A percentile compares a stretch with the other conserved stretches of the same genome.
These are phyloP conservation scores for Apoderus coryli DNA, from an alignment of 2,888 invertebrate genomes.

Conservation along the genomic window DNA sequence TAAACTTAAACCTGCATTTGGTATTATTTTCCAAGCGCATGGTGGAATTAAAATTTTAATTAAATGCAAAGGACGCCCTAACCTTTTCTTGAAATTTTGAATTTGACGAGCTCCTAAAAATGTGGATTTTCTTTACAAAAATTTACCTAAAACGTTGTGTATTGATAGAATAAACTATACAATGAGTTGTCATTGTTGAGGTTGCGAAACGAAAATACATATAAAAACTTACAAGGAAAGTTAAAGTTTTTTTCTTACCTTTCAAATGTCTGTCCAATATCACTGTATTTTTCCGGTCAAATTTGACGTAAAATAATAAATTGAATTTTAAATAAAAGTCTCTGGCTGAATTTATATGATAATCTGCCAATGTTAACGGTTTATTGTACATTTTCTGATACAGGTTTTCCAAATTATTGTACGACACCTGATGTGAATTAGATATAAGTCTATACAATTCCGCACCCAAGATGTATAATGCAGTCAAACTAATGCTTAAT, in stretches of 20 bases:
- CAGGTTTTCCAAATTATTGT: slow-evolving; percentile 23
- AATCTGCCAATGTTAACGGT: slow-evolving; percentile 24
- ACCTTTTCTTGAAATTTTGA: too few species aligned
- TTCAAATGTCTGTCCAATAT: slow-evolving; percentile 36
- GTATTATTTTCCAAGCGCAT: too few species aligned
- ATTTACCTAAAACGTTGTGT: too few species aligned
- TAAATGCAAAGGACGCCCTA: too few species aligned
- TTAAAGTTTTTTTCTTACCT: too few species aligned
- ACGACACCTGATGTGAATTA: slow-evolving; percentile 25
- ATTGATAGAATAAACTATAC: slow-evolving; percentile 18
- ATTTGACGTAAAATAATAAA: slow-evolving; percentile 27
- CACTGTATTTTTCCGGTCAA: slow-evolving; percentile 31
- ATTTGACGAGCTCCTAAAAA: too few species aligned
- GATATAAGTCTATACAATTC: slow-evolving; percentile 29
- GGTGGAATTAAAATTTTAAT: too few species aligned
- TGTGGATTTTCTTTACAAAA: too few species aligned
- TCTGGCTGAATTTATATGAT: slow-evolving; percentile 25
- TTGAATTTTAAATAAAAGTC: slow-evolving; percentile 27
- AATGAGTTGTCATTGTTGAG: slow-evolving; percentile 4
- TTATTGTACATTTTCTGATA: slow-evolving; percentile 26
- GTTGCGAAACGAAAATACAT: slow-evolving; percentile 5
- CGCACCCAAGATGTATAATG: slow-evolving; percentile 28
- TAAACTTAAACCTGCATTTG: too few species aligned
- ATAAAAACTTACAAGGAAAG: too few species aligned
- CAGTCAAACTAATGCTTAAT: slow-evolving; percentile 26